Evolutionary conservation across 2,113 vertebrate species (phyloP).

Genomic region (Pelvicachromis taeniatus): DNA sequence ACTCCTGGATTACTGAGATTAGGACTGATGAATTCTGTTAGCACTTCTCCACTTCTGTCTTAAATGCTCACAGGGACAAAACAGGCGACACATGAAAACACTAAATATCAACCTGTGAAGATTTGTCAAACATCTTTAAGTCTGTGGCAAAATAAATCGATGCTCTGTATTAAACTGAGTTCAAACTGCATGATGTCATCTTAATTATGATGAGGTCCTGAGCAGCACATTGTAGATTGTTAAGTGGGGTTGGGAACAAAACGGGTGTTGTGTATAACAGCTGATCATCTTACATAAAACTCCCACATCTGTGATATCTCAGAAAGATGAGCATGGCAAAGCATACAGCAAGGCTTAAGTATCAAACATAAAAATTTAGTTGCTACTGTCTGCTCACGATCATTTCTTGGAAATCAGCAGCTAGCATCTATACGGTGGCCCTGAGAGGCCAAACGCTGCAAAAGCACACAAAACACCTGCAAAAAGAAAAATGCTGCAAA

Average conservation of each 20-base stretch:
- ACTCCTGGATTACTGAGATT: constrained; percentile 50
- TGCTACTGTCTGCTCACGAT: too few species aligned
- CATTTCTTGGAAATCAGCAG: too few species aligned
- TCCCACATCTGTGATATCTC: not conserved
- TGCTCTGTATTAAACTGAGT: not conserved
- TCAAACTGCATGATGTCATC: not conserved
- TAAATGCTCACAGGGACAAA: not conserved
- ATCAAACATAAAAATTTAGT: too few species aligned
- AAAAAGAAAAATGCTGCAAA: too few species aligned
- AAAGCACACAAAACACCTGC: too few species aligned
- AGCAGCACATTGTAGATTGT: not conserved
- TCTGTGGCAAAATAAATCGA: not conserved
- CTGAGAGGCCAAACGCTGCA: too few species aligned
- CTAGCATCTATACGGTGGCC: too few species aligned
- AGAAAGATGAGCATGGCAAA: not conserved
- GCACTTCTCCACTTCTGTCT: not conserved
- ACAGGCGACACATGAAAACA: not conserved
- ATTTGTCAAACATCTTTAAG: not conserved
- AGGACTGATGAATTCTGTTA: constrained; percentile 19
- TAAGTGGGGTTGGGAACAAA: not conserved
- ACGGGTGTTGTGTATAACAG: not conserved
- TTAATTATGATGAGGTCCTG: not conserved
- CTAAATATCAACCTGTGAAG: not conserved
- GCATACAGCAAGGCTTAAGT: not conserved
- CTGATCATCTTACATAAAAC: not conserved